These are phyloP conservation scores for Aphodius granarius DNA, from an alignment of 2,888 invertebrate species.

Conservation along the genomic window DNA sequence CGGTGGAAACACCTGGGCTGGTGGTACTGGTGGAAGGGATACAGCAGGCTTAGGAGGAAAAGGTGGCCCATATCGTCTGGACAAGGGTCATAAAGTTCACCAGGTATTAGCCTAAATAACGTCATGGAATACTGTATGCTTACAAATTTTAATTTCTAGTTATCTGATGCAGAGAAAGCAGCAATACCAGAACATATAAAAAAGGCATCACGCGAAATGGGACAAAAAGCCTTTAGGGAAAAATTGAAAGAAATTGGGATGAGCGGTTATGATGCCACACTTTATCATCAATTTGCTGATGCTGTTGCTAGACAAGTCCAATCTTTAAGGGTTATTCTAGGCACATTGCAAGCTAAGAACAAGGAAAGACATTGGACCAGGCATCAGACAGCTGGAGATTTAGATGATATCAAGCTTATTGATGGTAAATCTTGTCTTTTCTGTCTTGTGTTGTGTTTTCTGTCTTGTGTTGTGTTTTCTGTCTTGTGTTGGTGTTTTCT, in stretches of 20 bases:
- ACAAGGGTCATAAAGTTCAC: constrained; percentile 91
- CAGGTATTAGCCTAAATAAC: constrained; percentile 59
- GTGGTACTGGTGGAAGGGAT: constrained; percentile 90
- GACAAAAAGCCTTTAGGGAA: constrained; percentile 83
- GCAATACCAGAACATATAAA: constrained; percentile 88
- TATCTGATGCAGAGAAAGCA: constrained; percentile 87
- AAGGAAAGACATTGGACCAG: constrained; percentile 93
- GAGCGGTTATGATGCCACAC: constrained; percentile 89
- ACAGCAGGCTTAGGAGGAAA: constrained; percentile 96
- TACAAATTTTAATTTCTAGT: constrained; percentile 48
- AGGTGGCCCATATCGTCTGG: constrained; percentile 93
- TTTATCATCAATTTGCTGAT: constrained; percentile 80
- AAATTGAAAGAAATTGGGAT: constrained; percentile 89
- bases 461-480: not conserved
- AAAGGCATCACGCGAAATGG: constrained; percentile 92
- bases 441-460: not conserved
- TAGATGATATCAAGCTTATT: constrained; percentile 93
- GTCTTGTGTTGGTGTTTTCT: no score
- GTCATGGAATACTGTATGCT: constrained; percentile 42
- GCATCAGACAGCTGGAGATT: constrained; percentile 92
- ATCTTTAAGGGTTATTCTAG: constrained; percentile 82
- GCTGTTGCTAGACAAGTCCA: constrained; percentile 83
- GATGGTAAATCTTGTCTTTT: constrained; percentile 79
- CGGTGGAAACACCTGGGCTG: constrained; percentile 97
- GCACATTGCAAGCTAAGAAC: constrained; percentile 87